phyloP scores from a whole-genome alignment of 2,888 invertebrate species.

The Plebejus anna region DNA sequence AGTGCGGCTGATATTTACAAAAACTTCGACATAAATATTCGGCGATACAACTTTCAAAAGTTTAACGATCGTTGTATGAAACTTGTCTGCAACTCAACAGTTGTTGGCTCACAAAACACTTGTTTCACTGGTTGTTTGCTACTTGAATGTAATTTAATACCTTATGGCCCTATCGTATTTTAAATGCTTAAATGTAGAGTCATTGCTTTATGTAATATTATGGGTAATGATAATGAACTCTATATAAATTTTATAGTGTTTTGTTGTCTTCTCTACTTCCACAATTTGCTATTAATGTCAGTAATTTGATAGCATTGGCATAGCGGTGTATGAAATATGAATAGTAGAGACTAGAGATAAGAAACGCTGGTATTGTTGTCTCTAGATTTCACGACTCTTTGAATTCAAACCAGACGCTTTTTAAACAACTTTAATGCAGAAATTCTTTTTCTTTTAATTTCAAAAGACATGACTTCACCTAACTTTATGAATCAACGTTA shows the following conservation, averaged over 20 bases:
- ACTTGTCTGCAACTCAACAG: not conserved
- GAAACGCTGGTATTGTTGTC: slow-evolving; percentile 8
- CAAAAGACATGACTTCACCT: not conserved
- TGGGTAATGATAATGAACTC: not conserved
- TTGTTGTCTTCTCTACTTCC: not conserved
- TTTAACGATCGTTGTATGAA: slow-evolving; percentile 33
- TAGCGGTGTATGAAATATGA: slow-evolving; percentile 10
- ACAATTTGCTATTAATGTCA: not conserved
- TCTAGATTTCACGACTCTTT: not conserved
- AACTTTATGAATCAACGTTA: not conserved
- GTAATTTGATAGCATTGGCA: not conserved
- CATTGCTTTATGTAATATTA: not conserved
- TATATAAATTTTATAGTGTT: not conserved
- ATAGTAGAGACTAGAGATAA: not conserved
- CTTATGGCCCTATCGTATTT: not conserved
- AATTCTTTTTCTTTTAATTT: not conserved
- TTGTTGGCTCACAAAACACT: not conserved
- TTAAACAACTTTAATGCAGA: not conserved
- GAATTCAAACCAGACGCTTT: slow-evolving; percentile 1
- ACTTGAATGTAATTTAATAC: not conserved
- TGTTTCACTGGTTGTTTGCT: not conserved
- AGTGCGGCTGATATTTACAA: not conserved
- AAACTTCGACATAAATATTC: slow-evolving; percentile 29
- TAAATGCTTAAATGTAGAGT: slow-evolving; percentile 7
- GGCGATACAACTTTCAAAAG: slow-evolving; percentile 40